Percentiles rank a stretch among this genome's conserved stretches.
These are phyloP conservation scores for Caradrina clavipalpis DNA, from an alignment of 2,888 invertebrate genomes.

Conservation along the genomic window DNA sequence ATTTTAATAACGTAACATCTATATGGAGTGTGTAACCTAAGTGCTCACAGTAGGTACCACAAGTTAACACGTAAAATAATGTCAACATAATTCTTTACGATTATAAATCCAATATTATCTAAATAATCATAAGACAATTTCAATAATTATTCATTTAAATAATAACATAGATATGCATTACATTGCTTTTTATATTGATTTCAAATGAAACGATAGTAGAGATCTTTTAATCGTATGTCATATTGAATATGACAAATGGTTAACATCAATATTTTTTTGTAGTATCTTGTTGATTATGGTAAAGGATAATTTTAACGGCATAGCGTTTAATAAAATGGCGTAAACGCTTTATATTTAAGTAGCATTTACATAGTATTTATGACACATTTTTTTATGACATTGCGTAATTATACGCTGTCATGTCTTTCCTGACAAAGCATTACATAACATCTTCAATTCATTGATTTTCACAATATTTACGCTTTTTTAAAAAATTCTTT, in stretches of 20 bases:
- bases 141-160: constrained; percentile 42
- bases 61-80: constrained; percentile 42
- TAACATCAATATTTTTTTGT: constrained; percentile 13
- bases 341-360: constrained; percentile 16
- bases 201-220: constrained; percentile 34
- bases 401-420: neutral
- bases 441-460: neutral
- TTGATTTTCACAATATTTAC: too few relatives aligned
- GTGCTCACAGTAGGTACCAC: constrained; percentile 48
- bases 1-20: constrained; percentile 64
- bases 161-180: constrained; percentile 62
- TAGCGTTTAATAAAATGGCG: constrained; percentile 15
- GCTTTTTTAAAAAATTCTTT: neutral
- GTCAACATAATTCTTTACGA: constrained; percentile 39
- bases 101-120: constrained; percentile 46
- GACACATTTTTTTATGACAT: constrained; percentile 32
- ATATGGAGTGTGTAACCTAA: constrained; percentile 42
- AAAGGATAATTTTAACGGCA: constrained; percentile 17
- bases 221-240: constrained; percentile 25
- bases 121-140: constrained; percentile 49
- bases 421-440: neutral
- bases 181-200: constrained; percentile 60
- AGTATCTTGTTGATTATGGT: constrained; percentile 1
- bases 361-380: constrained; percentile 19
- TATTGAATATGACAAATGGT: constrained; percentile 38